Evolutionary conservation across 2,888 invertebrate genomes (phyloP), one percentile per base, ranked within the genome.

Genomic region (Metacarcinus magister): DNA sequence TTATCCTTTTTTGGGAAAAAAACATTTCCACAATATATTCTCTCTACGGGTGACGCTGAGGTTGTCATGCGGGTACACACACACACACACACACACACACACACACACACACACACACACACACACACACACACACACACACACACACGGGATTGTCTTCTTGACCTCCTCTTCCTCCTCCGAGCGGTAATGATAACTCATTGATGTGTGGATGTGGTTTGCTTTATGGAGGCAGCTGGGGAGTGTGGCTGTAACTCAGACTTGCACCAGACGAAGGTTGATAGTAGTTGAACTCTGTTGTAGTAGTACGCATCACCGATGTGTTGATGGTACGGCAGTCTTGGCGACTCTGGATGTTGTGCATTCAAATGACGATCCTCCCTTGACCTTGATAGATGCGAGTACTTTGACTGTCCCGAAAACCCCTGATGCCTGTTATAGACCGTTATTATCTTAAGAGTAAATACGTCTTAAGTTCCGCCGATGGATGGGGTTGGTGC

Each of bases 181-280:
- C 28, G 28, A n/a, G 75, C 28, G 28, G 75, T 60, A 28, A 28
- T 23, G n/a, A 75, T 75, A 75, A 75, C 28, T n/a, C 75, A 75
- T 10, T 75, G 75, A 28, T 60, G 60, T 28, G 28, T 10, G 13
- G n/a, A 87, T 87, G 39, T 87, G 13, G 16, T 87, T 39, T 87
- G 87, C 87, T 87, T 87, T 87, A 87, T 39, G 87, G 87, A 87
- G 39, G 87, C 87, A 87, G 87, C 87, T 87, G 87, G 87, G 16
- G 13, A 87, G 8, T 39, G 16, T 39, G 39, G 39, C 3, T 87
- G 39, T 87, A 39, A 39, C 87, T 39, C 87, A 87, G 87, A 87
- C 39, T 87, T 87, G 39, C 87, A 39, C 87, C 87, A 87, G 32
- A 87, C 39, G 39, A 39, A 19, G 28, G 39, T 87, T 75, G n/a